These are phyloP conservation scores for Ahaetulla prasina DNA, from an alignment of 2,113 vertebrate genomes.

Conservation along the genomic window DNA sequence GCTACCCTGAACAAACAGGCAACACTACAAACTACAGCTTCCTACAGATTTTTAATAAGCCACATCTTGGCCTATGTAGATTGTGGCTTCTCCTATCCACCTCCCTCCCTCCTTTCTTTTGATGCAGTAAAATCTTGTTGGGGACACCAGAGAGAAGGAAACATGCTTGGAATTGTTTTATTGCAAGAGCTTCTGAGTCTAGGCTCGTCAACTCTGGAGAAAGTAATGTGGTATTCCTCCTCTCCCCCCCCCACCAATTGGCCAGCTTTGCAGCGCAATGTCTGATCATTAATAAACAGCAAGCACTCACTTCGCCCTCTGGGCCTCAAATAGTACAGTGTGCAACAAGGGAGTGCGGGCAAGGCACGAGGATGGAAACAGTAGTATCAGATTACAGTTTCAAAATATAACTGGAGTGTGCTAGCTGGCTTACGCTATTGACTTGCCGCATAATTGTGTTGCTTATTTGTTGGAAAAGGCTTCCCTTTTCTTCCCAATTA, in stretches of 20 bases:
- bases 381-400: constrained; percentile 76
- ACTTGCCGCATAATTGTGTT: constrained; percentile 72
- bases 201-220: constrained; percentile 37
- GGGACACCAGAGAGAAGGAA: background rate
- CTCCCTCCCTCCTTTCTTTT: background rate
- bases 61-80: constrained; percentile 33
- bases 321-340: constrained; percentile 67
- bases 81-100: constrained; percentile 15
- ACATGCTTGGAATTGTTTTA: background rate
- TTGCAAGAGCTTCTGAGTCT: background rate
- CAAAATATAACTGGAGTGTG: constrained; percentile 64
- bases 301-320: constrained; percentile 58
- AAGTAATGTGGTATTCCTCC: constrained; percentile 40
- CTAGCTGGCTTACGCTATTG: constrained; percentile 64
- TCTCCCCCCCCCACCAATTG: too few species aligned
- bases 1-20: constrained; percentile 47
- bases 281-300: constrained; percentile 65
- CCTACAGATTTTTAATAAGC: constrained; percentile 45
- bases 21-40: constrained; percentile 56
- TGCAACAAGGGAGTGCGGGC: constrained; percentile 66
- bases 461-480: constrained; percentile 70
- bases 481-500: constrained; percentile 72
- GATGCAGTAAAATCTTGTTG: background rate
- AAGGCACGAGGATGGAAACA: constrained; percentile 63
- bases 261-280: constrained; percentile 27